Base-by-base conservation (phyloP, 2,113 vertebrate species). In the Chaetodon trifascialis region DNA sequence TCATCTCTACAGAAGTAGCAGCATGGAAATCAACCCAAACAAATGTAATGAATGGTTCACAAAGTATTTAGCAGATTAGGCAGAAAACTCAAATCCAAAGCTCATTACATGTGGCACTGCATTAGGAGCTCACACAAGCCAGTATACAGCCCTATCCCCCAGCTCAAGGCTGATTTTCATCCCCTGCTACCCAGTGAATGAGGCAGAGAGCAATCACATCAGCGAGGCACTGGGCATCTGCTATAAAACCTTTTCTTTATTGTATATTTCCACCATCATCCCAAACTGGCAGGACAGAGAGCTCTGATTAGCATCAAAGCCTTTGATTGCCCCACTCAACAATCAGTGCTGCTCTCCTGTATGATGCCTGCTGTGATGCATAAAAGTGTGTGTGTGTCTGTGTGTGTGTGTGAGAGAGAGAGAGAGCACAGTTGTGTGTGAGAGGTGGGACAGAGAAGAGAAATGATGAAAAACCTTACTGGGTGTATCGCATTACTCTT, bases 271-370 rank as follows among this genome's bases (percentile, higher is more conserved):
- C 69, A 73, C 76, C 86, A 70, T 91, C 83, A 86, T 82, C 73
- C 73, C 59, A 78, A 79, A 90, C 85, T 80, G 83, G 87, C 81
- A 89, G 88, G 82, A 90, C 86, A 83, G 84, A 91, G 83, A 88
- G 81, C 80, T 82, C 90, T 93, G 94, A 94, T 94, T 92, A 94
- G 90, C 90, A 92, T 93, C 91, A 92, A 92, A 91, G 93, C 80
- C 81, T 93, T 88, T 94, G 92, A 94, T 94, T 93, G 93, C 89
- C 86, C 86, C 91, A 94, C 94, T 94, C 88, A 72, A 94, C 92
- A 94, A 94, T 94, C 93, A 94, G 88, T 14, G 73, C 66, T 66
- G 64, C 83, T 74, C 88, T 90, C 73, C 66, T 77, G 76, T 73
- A 62, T 56, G 84, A 82, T 70, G 88, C 80, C 60, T 79, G 83